Percentiles rank a stretch among this genome's conserved stretches.
Evolutionary conservation across 2,888 invertebrate species (phyloP).

Genomic region (Apamea epomidion): DNA sequence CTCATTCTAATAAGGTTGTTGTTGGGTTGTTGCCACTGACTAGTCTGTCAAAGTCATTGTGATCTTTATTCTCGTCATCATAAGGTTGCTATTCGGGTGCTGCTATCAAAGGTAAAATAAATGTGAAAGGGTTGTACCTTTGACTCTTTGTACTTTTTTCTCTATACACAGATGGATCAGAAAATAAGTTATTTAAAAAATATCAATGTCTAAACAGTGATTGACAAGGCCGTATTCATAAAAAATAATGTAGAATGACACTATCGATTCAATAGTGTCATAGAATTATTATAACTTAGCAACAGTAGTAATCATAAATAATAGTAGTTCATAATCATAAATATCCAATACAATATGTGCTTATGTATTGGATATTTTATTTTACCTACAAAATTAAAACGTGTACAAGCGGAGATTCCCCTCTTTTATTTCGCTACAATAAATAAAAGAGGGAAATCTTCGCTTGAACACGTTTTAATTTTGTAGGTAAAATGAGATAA

Average conservation of each 20-base stretch:
- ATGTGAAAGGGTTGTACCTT: background rate
- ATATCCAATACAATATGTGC: no score
- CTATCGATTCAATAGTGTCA: background rate
- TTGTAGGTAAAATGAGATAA: no score
- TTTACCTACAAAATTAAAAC: no score
- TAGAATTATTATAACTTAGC: no score
- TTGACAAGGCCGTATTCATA: conserved; percentile 1
- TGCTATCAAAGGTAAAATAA: background rate
- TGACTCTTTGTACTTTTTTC: background rate
- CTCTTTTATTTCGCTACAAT: no score
- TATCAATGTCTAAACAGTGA: background rate
- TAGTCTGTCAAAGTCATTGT: background rate
- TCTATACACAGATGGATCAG: background rate
- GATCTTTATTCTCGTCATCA: background rate
- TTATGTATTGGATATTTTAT: no score
- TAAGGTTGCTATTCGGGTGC: background rate
- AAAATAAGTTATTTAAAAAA: conserved; percentile 1
- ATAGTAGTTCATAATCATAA: no score
- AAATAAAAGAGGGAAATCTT: no score
- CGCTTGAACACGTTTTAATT: no score
- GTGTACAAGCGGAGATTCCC: no score
- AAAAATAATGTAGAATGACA: background rate
- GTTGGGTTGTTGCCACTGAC: background rate
- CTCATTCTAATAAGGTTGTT: background rate
- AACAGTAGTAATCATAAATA: no score